Percentiles rank a stretch among this genome's conserved stretches.
phyloP scores from a whole-genome alignment of 2,797 vertebrate species.

The Gymnocypris eckloni region DNA sequence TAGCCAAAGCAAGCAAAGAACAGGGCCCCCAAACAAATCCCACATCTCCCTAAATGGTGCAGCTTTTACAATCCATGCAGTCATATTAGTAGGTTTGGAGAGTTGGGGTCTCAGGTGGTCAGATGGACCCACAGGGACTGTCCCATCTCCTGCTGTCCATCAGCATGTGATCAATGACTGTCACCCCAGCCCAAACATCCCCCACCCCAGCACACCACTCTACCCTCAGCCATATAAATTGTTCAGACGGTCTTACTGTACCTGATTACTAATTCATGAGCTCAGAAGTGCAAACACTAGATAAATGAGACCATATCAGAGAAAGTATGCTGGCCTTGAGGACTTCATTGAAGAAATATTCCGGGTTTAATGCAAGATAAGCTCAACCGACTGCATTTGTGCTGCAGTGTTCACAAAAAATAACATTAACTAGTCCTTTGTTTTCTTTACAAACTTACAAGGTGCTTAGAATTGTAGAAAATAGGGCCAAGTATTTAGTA shows the following conservation, averaged over 20 bases:
- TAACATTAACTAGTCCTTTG: neutral
- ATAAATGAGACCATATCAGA: neutral
- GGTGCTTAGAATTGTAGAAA: too few relatives aligned
- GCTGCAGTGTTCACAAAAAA: neutral
- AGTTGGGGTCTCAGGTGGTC: constrained; percentile 69
- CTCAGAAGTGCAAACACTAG: neutral
- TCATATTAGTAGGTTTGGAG: constrained; percentile 26
- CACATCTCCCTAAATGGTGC: neutral
- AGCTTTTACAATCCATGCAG: neutral
- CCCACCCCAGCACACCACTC: constrained; percentile 43
- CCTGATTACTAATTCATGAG: constrained; percentile 8
- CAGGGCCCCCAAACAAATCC: neutral
- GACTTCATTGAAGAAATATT: neutral
- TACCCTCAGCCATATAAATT: neutral
- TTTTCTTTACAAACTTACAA: neutral
- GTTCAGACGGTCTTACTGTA: neutral
- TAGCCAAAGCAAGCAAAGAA: constrained; percentile 42
- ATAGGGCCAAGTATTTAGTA: too few relatives aligned
- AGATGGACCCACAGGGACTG: constrained; percentile 61
- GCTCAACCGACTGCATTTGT: neutral
- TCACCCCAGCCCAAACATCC: constrained; percentile 57
- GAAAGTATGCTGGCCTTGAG: neutral
- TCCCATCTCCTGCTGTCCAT: constrained; percentile 49
- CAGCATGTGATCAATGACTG: constrained; percentile 66
- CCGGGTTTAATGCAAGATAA: neutral